Evolutionary conservation across 2,797 vertebrate species (phyloP), one percentile per base, ranked within the genome.

Genomic region (Mus minutoides): DNA sequence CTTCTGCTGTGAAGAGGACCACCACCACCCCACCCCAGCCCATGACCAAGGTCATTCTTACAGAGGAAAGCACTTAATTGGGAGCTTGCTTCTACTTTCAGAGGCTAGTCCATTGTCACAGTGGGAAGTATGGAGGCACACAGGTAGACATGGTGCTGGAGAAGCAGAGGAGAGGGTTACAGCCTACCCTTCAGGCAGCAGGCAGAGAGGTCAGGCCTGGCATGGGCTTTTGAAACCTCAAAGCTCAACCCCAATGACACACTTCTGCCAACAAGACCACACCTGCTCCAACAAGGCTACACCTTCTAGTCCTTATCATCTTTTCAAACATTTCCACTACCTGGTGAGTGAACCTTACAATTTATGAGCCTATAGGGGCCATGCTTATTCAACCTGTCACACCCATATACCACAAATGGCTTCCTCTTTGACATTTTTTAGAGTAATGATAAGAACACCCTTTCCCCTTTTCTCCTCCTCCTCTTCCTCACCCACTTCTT

Each of bases 391-490:
- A 84, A 83, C 62, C n/a, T 24, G 2, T 12, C 52, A n/a, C 13
- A 29, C 37, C 37, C 58, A 52, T 34, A 14, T 37, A 73, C 40
- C 31, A 56, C 17, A n/a, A 83, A 69, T 26, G 54, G 16, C 8
- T 93, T 91, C 34, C 43, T 93, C 52, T 80, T 21, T 75, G 49
- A 67, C 79, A 37, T 67, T 93, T 76, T 84, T 92, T 52, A 76
- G 46, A 82, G 24, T 84, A 88, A 90, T 31, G 19, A 54, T 88
- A 87, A 64, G 12, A 89, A 89, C 75, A 7, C 0, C 22, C 40
- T 73, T 60, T 49, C 62, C 22, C 54, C 79, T 60, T 40, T 40
- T 26, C 13, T 58, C 49, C 34, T 69, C 67, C 17, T 71, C 5
- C 31, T 34, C 13, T 3, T 10, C 49, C 4, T 78, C 29, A 13